Percentiles rank a stretch among this genome's conserved stretches.
Conservation (phyloP, 2,797 vertebrate genomes). For the Acropternis orthonyx region DNA sequence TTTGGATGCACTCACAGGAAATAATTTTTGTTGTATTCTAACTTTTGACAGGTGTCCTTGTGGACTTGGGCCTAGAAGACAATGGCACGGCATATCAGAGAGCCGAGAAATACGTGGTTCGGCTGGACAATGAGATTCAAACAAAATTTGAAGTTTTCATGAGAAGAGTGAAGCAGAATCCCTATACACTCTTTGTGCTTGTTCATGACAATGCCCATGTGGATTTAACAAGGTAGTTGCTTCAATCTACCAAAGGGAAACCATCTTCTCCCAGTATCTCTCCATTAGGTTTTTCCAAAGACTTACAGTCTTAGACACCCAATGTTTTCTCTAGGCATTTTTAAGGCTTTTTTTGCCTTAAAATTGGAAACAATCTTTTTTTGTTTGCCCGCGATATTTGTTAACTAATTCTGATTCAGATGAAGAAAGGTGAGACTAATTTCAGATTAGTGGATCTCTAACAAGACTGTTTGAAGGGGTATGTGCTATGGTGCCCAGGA, state of each 20-base stretch:
- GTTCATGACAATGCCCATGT: conserved; percentile 96
- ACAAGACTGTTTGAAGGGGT: background rate
- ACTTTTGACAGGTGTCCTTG: conserved; percentile 86
- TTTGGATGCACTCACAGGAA: background rate
- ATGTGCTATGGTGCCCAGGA: background rate
- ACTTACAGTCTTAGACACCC: accelerated
- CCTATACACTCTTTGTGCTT: conserved; percentile 94
- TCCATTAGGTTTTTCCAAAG: background rate
- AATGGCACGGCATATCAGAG: conserved; percentile 81
- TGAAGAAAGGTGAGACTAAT: background rate
- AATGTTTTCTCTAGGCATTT: background rate
- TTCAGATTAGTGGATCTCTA: background rate
- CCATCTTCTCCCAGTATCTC: background rate
- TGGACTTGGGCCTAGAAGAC: conserved; percentile 95
- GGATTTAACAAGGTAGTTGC: conserved; percentile 90
- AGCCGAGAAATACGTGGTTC: conserved; percentile 93
- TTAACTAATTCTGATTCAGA: background rate
- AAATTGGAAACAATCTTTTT: background rate
- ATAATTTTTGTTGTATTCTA: background rate
- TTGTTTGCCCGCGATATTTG: background rate
- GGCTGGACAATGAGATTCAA: conserved; percentile 90
- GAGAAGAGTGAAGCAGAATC: conserved; percentile 94
- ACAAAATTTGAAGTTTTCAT: conserved; percentile 94
- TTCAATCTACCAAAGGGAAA: background rate
- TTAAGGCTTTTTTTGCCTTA: background rate